phyloP scores from a whole-genome alignment of 2,113 vertebrate genomes.

The Nothobranchius kuhntae region DNA sequence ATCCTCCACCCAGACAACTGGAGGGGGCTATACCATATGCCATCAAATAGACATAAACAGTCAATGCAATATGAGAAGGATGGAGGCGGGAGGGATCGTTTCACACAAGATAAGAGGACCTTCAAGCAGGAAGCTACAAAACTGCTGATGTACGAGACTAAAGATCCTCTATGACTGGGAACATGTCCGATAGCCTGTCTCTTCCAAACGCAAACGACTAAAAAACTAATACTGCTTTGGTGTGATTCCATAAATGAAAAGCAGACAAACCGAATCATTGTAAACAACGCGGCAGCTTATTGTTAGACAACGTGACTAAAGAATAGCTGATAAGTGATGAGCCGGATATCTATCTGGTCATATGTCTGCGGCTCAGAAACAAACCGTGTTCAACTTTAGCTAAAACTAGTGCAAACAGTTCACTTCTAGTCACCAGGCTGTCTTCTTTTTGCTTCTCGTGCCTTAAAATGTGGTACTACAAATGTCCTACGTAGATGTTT shows the following conservation, averaged over 20 bases:
- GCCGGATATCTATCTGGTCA: conserved; percentile 1
- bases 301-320: not conserved
- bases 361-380: conserved; percentile 31
- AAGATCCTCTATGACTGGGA: not conserved
- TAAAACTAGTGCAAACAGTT: not conserved
- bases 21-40: conserved; percentile 70
- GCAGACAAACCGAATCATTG: no score
- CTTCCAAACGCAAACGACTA: no score
- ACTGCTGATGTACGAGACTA: not conserved
- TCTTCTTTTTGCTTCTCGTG: fast-evolving
- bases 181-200: not conserved
- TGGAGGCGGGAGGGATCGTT: not conserved
- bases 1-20: conserved; percentile 37
- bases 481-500: not conserved
- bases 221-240: no score
- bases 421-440: not conserved
- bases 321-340: not conserved
- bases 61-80: not conserved
- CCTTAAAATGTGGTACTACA: not conserved
- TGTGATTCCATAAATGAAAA: no score
- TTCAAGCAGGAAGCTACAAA: conserved; percentile 22
- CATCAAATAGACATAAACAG: conserved; percentile 40
- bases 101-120: not conserved
- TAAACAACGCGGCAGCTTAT: no score
- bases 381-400: conserved; percentile 25